A percentile compares a stretch with the other conserved stretches of the same genome.
These are phyloP conservation scores for Aspidapion aeneum DNA, from an alignment of 2,888 invertebrate genomes.

Conservation along the genomic window DNA sequence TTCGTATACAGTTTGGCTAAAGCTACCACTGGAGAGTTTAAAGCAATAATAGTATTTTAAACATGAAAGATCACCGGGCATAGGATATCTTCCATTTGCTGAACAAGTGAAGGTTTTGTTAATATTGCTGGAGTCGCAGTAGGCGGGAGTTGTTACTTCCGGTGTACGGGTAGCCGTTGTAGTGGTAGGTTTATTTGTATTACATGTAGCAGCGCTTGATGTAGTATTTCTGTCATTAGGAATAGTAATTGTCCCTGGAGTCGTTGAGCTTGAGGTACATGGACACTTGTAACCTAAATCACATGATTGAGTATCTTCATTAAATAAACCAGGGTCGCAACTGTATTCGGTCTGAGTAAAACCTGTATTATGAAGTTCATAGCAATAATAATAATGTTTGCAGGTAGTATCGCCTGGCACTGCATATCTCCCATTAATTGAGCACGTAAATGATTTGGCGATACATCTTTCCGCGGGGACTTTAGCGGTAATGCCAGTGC, in stretches of 20 bases:
- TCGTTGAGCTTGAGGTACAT: conserved; percentile 7
- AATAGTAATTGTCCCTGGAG: not conserved
- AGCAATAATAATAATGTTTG: conserved; percentile 26
- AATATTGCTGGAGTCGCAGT: too few relatives aligned
- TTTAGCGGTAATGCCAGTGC: too few relatives aligned
- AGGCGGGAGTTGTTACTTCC: too few relatives aligned
- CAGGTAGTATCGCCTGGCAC: conserved; percentile 26
- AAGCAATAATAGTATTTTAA: too few relatives aligned
- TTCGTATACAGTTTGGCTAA: too few relatives aligned
- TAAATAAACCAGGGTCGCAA: conserved; percentile 9
- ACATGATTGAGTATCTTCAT: conserved; percentile 1
- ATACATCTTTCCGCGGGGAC: too few relatives aligned
- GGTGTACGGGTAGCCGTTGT: too few relatives aligned
- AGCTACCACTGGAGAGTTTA: too few relatives aligned
- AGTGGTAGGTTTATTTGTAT: not conserved
- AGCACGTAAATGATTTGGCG: conserved; percentile 25
- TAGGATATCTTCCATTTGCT: too few relatives aligned
- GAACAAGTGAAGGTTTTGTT: too few relatives aligned
- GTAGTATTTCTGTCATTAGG: not conserved
- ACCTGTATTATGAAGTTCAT: conserved; percentile 12
- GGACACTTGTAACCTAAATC: conserved; percentile 32
- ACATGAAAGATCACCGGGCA: too few relatives aligned
- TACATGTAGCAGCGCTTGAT: not conserved
- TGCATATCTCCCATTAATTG: conserved; percentile 21
- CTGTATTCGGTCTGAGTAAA: conserved; percentile 35